Evolutionary conservation across 2,888 invertebrate species (phyloP).

Genomic region (Linyphia triangularis): DNA sequence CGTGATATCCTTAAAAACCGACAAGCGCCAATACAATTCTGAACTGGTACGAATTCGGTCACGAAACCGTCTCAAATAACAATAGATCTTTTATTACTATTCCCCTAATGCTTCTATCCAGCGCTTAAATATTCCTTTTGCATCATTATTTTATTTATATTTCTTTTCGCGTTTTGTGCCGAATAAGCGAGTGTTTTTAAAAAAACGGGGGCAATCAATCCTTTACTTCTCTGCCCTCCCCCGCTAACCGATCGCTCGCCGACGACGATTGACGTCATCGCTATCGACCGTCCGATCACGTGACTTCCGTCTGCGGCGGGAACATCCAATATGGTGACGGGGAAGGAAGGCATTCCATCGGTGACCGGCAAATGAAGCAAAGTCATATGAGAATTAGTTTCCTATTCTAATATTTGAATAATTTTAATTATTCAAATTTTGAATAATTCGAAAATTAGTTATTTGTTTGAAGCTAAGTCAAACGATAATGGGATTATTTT

Average conservation of each 20-base stretch:
- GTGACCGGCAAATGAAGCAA: conserved; percentile 14
- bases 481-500: too few species aligned
- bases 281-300: conserved; percentile 55
- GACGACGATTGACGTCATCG: conserved; percentile 66
- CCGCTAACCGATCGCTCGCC: conserved; percentile 47
- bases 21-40: neutral
- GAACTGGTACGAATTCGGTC: too few species aligned
- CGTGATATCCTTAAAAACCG: neutral
- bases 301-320: conserved; percentile 67
- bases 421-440: too few species aligned
- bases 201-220: conserved; percentile 13
- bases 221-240: neutral
- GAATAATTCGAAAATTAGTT: too few species aligned
- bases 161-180: neutral
- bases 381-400: neutral
- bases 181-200: conserved; percentile 28
- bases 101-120: neutral
- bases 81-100: neutral
- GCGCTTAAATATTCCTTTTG: neutral
- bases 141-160: neutral
- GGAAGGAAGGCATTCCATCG: conserved; percentile 33
- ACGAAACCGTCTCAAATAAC: neutral
- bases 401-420: too few species aligned
- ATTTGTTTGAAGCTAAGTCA: too few species aligned
- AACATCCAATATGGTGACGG: conserved; percentile 71